Evolutionary conservation across 2,113 vertebrate species (phyloP).

Genomic region (Vanacampus margaritifer): DNA sequence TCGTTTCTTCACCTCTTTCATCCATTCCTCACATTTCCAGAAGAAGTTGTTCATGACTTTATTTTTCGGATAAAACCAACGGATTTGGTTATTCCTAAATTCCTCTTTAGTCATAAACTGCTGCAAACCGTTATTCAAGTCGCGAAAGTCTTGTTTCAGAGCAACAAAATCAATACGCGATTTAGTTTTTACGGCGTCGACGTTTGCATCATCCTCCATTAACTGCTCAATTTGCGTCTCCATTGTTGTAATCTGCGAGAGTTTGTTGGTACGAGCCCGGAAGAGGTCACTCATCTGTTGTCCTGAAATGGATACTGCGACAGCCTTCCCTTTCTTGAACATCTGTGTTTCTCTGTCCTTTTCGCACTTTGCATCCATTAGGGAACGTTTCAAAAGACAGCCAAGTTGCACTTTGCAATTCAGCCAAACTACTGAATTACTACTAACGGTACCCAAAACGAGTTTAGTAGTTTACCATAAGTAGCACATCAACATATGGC

Average conservation of each 20-base stretch:
- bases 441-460: background rate
- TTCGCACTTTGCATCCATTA: background rate
- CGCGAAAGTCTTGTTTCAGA: conserved; percentile 23
- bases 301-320: background rate
- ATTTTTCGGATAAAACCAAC: conserved; percentile 14
- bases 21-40: conserved; percentile 34
- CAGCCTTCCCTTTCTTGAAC: background rate
- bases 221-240: conserved; percentile 10
- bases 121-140: conserved; percentile 24
- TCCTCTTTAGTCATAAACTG: conserved; percentile 20
- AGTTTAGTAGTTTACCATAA: background rate
- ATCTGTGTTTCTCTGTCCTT: background rate
- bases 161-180: conserved; percentile 20
- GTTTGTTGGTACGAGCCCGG: background rate
- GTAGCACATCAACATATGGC: background rate
- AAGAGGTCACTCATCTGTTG: conserved; percentile 4
- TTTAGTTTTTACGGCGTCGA: conserved; percentile 21
- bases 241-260: background rate
- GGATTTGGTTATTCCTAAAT: conserved; percentile 19
- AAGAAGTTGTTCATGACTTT: conserved; percentile 7
- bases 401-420: background rate
- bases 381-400: background rate
- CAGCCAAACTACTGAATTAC: background rate
- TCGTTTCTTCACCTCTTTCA: conserved; percentile 24
- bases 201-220: conserved; percentile 25